A percentile compares a stretch with the other conserved stretches of the same genome.
phyloP scores from a whole-genome alignment of 2,888 invertebrate genomes.

The Cetonia aurata region DNA sequence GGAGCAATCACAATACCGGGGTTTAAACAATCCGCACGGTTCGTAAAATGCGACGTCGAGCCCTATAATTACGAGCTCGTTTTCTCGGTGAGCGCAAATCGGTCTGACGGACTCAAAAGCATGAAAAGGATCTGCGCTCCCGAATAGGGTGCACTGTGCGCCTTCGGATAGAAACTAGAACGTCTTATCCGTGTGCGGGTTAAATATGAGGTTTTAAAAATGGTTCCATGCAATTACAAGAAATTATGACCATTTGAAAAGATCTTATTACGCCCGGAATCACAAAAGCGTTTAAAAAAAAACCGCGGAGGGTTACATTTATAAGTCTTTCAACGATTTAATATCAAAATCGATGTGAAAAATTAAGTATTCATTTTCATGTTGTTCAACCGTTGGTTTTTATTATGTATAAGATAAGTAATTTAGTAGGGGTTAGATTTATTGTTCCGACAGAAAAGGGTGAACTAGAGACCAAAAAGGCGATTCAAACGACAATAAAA shows the following conservation, averaged over 20 bases:
- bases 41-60: constrained; percentile 8
- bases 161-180: constrained; percentile 8
- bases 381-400: too few species aligned
- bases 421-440: too few species aligned
- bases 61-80: constrained; percentile 15
- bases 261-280: constrained; percentile 3
- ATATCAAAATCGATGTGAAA: too few species aligned
- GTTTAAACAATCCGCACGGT: constrained; percentile 10
- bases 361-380: too few species aligned
- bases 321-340: neutral
- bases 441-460: too few species aligned
- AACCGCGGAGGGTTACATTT: neutral
- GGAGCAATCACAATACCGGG: constrained; percentile 10
- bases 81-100: constrained; percentile 5
- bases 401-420: too few species aligned
- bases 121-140: neutral
- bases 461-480: too few species aligned
- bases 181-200: constrained; percentile 16
- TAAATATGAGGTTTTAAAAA: constrained; percentile 17
- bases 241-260: neutral
- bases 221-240: constrained; percentile 11
- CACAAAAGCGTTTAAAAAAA: constrained; percentile 2
- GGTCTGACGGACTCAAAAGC: constrained; percentile 14
- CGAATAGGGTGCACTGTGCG: neutral
- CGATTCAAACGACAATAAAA: too few species aligned